Evolutionary conservation across 2,113 vertebrate species (phyloP).

Genomic region (Lophius piscatorius): DNA sequence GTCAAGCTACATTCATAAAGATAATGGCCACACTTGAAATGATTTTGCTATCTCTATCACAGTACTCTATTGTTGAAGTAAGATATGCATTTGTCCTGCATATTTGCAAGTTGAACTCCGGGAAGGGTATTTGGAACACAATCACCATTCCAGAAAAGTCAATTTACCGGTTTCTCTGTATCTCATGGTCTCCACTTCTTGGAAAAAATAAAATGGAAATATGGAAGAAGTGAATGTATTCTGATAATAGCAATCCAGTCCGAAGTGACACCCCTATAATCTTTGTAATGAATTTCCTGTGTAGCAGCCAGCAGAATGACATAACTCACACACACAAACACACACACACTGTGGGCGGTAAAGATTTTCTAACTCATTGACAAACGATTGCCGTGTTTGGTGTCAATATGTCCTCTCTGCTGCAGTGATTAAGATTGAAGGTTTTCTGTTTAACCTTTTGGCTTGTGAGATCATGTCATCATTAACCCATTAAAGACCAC

Average conservation of each 20-base stretch:
- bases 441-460: too few relatives aligned
- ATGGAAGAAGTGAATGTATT: constrained; percentile 35
- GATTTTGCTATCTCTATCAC: too few relatives aligned
- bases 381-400: background rate
- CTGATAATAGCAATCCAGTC: constrained; percentile 35
- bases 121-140: too few relatives aligned
- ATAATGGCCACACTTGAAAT: constrained; percentile 14
- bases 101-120: too few relatives aligned
- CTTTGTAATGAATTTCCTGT: constrained; percentile 38
- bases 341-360: constrained; percentile 18
- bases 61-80: too few relatives aligned
- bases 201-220: constrained; percentile 9
- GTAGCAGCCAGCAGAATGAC: constrained; percentile 44
- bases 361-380: constrained; percentile 26
- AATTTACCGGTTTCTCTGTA: too few relatives aligned
- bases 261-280: constrained; percentile 55
- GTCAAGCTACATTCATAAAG: constrained; percentile 12
- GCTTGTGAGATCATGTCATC: too few relatives aligned
- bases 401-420: too few relatives aligned
- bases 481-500: too few relatives aligned
- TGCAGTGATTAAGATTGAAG: too few relatives aligned
- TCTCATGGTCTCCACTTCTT: background rate
- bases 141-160: too few relatives aligned
- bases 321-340: constrained; percentile 10
- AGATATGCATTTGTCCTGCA: too few relatives aligned